These are phyloP conservation scores for Himalopsyche kuldschensis DNA, from an alignment of 2,888 invertebrate genomes.

Conservation along the genomic window DNA sequence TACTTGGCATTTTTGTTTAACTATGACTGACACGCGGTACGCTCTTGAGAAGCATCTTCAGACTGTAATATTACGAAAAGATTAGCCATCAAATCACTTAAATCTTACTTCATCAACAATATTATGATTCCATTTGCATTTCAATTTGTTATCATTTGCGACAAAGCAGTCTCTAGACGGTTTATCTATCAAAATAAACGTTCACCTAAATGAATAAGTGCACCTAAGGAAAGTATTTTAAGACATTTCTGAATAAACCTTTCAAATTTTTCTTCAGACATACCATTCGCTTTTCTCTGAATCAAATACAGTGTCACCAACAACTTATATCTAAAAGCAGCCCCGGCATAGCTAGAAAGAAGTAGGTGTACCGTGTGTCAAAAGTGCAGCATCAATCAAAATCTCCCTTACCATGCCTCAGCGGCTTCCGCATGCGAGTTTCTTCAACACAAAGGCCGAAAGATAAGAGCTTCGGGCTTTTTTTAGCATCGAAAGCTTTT, in stretches of 20 bases:
- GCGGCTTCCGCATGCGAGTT: neutral
- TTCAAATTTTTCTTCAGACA: neutral
- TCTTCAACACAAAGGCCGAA: neutral
- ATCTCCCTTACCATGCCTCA: neutral
- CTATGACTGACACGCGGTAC: too few species aligned
- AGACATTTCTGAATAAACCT: neutral
- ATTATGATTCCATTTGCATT: too few species aligned
- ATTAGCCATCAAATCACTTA: too few species aligned
- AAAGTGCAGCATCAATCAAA: neutral
- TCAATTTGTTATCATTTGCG: too few species aligned
- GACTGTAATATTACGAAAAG: too few species aligned
- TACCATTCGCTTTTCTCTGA: neutral
- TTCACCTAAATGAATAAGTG: neutral
- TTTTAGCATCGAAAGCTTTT: neutral
- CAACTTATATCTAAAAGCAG: neutral
- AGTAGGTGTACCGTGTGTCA: neutral
- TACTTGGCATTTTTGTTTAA: too few species aligned
- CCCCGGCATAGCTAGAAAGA: neutral
- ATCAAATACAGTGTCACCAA: neutral
- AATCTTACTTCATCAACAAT: too few species aligned
- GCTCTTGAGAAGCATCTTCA: too few species aligned
- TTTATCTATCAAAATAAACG: too few species aligned
- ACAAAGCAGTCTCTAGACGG: too few species aligned
- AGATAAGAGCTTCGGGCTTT: neutral
- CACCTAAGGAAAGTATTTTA: neutral